Base-by-base conservation (phyloP, 2,888 invertebrate genomes). In the Drosophila mulleri region DNA sequence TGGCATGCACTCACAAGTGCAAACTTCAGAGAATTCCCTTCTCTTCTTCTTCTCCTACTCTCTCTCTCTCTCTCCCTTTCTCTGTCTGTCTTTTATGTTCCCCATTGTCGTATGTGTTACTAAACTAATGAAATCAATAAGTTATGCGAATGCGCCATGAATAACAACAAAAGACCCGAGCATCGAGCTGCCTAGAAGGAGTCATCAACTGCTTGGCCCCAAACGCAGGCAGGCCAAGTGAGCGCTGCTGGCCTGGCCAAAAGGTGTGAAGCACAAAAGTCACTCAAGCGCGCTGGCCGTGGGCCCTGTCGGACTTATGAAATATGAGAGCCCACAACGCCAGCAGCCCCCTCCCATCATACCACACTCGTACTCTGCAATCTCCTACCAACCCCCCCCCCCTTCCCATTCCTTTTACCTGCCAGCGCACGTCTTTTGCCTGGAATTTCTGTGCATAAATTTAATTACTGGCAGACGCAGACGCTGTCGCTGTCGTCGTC, bases 71-170 rank as follows among this genome's bases (percentile, higher is more conserved):
- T 59, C 54, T 18, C 29, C 2, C 29, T 29, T 2, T 23, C n/a
- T 11, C 54, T 7, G 11, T 32, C 37, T 32, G 41, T 29, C 11
- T 9, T 2, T 58, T 41, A 1, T 29, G 26, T 39, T 20, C 11
- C 7, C 5, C 61, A 35, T 41, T 54, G 54, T 41, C 37, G 47
- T 75, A 73, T 86, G 86, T 86, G 90, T 86, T 89, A 83, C 90
- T 80, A 86, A 90, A 90, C 86, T 88, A 86, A 86, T 86, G 90
- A 86, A 86, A 86, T 86, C 86, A 86, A 90, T 86, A 86, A 89
- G 88, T 84, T 75, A 84, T 80, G 82, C 79, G 72, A 75, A 65
- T 59, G 70, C 72, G 59, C 68, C 69, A 75, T 87, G 88, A 83
- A 84, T 65, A 81, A 74, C 79, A 81, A 70, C 68, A 81, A 68